Percentiles rank a stretch among this genome's conserved stretches.
Conservation (phyloP, 2,888 invertebrate species). For the Elmis aenea region DNA sequence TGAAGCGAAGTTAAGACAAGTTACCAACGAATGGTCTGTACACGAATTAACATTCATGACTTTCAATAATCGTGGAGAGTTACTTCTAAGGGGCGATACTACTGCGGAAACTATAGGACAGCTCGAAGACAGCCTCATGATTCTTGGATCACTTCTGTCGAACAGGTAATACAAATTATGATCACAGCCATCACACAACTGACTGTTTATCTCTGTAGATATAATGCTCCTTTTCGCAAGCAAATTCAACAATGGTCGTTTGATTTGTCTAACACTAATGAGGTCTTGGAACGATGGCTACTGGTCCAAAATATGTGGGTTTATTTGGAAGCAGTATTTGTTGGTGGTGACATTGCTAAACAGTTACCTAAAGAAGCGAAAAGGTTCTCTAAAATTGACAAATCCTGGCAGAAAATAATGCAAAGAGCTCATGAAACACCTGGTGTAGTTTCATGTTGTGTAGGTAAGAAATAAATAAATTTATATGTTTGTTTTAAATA, state of each 20-base stretch:
- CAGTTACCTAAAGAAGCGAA: slow-evolving; percentile 93
- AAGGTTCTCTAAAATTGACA: slow-evolving; percentile 93
- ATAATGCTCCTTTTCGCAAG: slow-evolving; percentile 94
- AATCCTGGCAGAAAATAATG: slow-evolving; percentile 98
- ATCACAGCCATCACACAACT: neutral
- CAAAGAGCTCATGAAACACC: slow-evolving; percentile 94
- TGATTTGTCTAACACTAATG: slow-evolving; percentile 92
- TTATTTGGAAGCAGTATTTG: slow-evolving; percentile 95
- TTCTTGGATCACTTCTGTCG: slow-evolving; percentile 86
- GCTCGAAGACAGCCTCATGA: slow-evolving; percentile 95
- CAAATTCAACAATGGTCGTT: slow-evolving; percentile 95
- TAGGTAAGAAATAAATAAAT: slow-evolving; percentile 57
- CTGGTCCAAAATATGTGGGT: slow-evolving; percentile 98
- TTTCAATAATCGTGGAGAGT: slow-evolving; percentile 91
- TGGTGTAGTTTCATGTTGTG: slow-evolving; percentile 93
- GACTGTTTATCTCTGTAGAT: slow-evolving; percentile 50
- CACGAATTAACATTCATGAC: slow-evolving; percentile 91
- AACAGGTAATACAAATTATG: slow-evolving; percentile 58
- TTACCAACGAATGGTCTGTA: slow-evolving; percentile 93
- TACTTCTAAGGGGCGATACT: slow-evolving; percentile 86
- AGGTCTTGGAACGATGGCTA: slow-evolving; percentile 93
- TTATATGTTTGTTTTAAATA: neutral
- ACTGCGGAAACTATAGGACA: slow-evolving; percentile 93
- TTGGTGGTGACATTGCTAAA: slow-evolving; percentile 98
- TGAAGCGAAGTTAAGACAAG: slow-evolving; percentile 90